phyloP scores from a whole-genome alignment of 1,140 invertebrate genomes.

The Drosophila subpulchrella region DNA sequence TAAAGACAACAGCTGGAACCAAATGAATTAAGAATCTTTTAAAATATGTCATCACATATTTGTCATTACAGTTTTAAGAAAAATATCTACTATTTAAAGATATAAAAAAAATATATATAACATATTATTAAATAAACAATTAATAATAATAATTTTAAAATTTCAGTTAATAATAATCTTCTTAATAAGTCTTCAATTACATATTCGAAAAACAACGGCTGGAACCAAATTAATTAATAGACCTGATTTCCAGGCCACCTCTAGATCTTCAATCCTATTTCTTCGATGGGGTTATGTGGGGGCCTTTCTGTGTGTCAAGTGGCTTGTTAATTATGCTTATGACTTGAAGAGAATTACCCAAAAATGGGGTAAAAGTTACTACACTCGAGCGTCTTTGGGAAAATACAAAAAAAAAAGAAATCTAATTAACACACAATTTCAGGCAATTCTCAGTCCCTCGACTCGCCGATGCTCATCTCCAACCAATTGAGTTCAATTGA shows the following conservation, averaged over 20 bases:
- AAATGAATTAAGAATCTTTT: background rate
- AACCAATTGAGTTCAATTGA: constrained; percentile 74
- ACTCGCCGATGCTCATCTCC: constrained; percentile 17
- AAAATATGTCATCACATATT: too few species aligned
- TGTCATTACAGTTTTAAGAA: too few species aligned
- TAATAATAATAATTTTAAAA: background rate
- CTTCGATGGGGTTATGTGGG: constrained; percentile 14
- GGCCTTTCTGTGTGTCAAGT: constrained; percentile 60
- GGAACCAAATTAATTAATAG: background rate
- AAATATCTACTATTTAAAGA: too few species aligned
- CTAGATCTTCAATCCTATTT: constrained; percentile 1
- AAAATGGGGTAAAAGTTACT: constrained; percentile 49
- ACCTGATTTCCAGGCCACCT: background rate
- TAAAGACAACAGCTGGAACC: background rate
- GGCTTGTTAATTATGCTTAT: constrained; percentile 77
- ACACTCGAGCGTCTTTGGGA: background rate
- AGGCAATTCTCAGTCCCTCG: constrained; percentile 35
- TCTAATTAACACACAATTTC: constrained; percentile 69
- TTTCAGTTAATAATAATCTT: background rate
- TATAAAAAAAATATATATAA: too few species aligned
- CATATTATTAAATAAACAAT: too few species aligned
- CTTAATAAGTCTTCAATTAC: background rate
- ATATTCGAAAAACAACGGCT: background rate
- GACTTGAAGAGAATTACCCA: constrained; percentile 43
- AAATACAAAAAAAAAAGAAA: constrained; percentile 23